These are phyloP conservation scores for Orthonevra nobilis DNA, from an alignment of 2,888 invertebrate genomes.

Conservation along the genomic window DNA sequence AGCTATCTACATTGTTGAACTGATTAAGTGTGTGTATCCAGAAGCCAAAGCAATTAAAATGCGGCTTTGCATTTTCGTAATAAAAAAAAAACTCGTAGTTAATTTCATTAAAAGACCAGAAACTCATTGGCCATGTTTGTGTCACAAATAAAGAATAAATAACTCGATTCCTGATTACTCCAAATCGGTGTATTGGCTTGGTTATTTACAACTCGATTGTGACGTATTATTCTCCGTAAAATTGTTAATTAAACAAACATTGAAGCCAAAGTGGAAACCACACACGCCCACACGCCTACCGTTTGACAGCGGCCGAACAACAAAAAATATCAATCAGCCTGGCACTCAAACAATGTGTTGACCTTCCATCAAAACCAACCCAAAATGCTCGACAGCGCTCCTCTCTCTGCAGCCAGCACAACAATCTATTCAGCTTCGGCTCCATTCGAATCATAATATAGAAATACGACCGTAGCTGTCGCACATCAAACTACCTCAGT, in stretches of 20 bases:
- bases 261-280: constrained; percentile 10
- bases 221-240: constrained; percentile 46
- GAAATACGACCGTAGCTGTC: constrained; percentile 69
- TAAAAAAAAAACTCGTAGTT: too few relatives aligned
- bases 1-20: too few relatives aligned
- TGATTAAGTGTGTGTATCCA: too few relatives aligned
- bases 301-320: constrained; percentile 66
- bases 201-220: constrained; percentile 34
- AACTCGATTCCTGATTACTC: too few relatives aligned
- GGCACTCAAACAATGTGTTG: constrained; percentile 70
- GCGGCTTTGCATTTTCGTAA: too few relatives aligned
- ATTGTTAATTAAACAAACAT: constrained; percentile 67
- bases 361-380: constrained; percentile 66
- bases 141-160: too few relatives aligned
- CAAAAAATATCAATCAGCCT: constrained; percentile 70
- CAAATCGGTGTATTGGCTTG: too few relatives aligned
- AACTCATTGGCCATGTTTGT: too few relatives aligned
- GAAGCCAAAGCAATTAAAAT: too few relatives aligned
- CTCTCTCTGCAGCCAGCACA: constrained; percentile 19
- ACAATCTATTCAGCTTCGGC: constrained; percentile 46
- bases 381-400: constrained; percentile 53
- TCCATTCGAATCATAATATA: constrained; percentile 53
- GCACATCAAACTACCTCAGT: constrained; percentile 76
- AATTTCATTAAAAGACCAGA: too few relatives aligned
- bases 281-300: constrained; percentile 66